Evolutionary conservation across 2,888 invertebrate genomes (phyloP).

Genomic region (Lochmaea capreae): DNA sequence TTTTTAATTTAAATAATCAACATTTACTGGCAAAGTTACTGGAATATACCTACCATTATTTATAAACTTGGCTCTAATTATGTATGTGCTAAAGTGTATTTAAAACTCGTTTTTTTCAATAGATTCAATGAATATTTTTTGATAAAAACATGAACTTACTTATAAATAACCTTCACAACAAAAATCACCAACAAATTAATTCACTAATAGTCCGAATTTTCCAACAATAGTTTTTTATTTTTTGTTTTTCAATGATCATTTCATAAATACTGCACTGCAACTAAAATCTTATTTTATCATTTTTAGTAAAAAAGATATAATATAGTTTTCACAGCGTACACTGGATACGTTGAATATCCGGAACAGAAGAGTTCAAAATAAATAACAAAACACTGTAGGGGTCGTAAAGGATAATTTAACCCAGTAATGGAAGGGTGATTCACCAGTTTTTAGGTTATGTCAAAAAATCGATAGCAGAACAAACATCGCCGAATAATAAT

Average conservation of each 20-base stretch:
- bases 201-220: slow-evolving; percentile 20
- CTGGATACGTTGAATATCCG: slow-evolving; percentile 1
- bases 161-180: neutral
- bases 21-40: neutral
- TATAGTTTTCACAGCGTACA: neutral
- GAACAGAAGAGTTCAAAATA: neutral
- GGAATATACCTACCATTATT: neutral
- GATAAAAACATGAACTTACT: slow-evolving; percentile 4
- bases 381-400: slow-evolving; percentile 38
- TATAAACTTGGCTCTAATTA: slow-evolving; percentile 7
- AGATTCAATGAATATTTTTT: neutral
- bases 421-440: slow-evolving; percentile 40
- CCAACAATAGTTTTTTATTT: neutral
- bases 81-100: neutral
- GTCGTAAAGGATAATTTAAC: slow-evolving; percentile 23
- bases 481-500: slow-evolving; percentile 35
- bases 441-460: slow-evolving; percentile 55
- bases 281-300: slow-evolving; percentile 10
- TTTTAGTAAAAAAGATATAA: slow-evolving; percentile 12
- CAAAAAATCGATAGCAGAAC: slow-evolving; percentile 55
- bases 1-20: slow-evolving; percentile 1
- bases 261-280: slow-evolving; percentile 10
- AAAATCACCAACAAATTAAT: slow-evolving; percentile 4
- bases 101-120: neutral
- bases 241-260: slow-evolving; percentile 19